Conservation (phyloP, 1,140 invertebrate genomes). For the Habropoda laboriosa region DNA sequence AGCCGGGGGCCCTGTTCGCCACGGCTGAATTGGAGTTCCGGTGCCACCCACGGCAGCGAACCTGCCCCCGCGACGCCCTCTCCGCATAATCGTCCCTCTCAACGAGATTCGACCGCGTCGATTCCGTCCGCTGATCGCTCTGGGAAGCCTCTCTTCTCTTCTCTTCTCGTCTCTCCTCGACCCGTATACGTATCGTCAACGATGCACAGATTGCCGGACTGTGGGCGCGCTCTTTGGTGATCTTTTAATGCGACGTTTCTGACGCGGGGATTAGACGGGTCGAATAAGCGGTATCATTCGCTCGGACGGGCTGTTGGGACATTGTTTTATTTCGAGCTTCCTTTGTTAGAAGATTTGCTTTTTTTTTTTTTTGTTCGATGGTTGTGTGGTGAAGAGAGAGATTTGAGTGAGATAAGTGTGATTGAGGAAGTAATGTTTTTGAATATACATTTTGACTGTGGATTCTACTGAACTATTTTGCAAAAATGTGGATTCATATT, state of each 20-base stretch:
- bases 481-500: too few relatives aligned
- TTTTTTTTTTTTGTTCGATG: background rate
- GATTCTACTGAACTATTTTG: too few relatives aligned
- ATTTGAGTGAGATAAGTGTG: too few relatives aligned
- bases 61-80: conserved; percentile 1
- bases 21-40: conserved; percentile 77
- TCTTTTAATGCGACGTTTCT: conserved; percentile 2
- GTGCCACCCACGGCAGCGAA: conserved; percentile 68
- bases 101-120: conserved; percentile 33
- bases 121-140: conserved; percentile 29
- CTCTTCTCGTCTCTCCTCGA: background rate
- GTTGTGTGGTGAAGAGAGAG: too few relatives aligned
- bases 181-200: background rate
- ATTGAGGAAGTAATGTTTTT: too few relatives aligned
- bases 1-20: conserved; percentile 49
- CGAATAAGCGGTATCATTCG: background rate
- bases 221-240: conserved; percentile 21
- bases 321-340: background rate
- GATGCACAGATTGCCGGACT: background rate
- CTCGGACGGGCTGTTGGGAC: background rate
- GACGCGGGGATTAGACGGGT: background rate
- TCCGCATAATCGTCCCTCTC: conserved; percentile 24
- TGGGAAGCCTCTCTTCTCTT: background rate
- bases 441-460: too few relatives aligned
- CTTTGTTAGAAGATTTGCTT: background rate